These are phyloP conservation scores for Rhimphoctona megacephalus DNA, from an alignment of 2,888 invertebrate species.

Conservation along the genomic window DNA sequence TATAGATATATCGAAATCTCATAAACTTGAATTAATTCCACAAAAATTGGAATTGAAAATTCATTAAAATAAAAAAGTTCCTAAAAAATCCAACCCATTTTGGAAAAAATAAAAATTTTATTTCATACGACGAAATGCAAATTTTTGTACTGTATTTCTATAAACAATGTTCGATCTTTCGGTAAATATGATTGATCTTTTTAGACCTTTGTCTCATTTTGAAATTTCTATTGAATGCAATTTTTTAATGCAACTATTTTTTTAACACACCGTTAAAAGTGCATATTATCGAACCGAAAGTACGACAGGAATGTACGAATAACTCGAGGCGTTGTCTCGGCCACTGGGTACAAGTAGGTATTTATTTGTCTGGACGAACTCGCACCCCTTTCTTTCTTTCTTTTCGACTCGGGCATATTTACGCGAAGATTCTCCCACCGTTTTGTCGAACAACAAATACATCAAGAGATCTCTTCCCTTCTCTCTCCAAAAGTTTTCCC, in stretches of 20 bases:
- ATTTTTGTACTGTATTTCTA: not conserved
- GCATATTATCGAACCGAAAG: slow-evolving; percentile 1
- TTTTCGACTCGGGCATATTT: slow-evolving; percentile 11
- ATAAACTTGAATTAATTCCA: not conserved
- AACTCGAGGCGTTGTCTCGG: slow-evolving; percentile 11
- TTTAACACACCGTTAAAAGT: not conserved
- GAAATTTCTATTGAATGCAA: not conserved
- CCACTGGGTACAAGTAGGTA: not conserved
- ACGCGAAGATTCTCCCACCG: slow-evolving; percentile 42
- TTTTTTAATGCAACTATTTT: not conserved
- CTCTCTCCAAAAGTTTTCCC: slow-evolving; percentile 35
- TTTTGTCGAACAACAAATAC: slow-evolving; percentile 5
- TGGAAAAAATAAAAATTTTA: not conserved
- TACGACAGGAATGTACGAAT: slow-evolving; percentile 9
- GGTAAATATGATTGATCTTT: slow-evolving; percentile 7
- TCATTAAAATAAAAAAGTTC: not conserved
- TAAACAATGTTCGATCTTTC: not conserved
- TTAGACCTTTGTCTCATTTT: not conserved
- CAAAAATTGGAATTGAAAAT: not conserved
- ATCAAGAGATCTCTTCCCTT: slow-evolving; percentile 34
- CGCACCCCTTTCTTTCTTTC: slow-evolving; percentile 57
- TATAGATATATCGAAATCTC: not conserved
- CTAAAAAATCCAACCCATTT: not conserved
- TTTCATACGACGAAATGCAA: not conserved
- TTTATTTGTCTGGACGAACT: not conserved